phyloP scores from a whole-genome alignment of 2,113 vertebrate genomes.

The Rhea americana region DNA sequence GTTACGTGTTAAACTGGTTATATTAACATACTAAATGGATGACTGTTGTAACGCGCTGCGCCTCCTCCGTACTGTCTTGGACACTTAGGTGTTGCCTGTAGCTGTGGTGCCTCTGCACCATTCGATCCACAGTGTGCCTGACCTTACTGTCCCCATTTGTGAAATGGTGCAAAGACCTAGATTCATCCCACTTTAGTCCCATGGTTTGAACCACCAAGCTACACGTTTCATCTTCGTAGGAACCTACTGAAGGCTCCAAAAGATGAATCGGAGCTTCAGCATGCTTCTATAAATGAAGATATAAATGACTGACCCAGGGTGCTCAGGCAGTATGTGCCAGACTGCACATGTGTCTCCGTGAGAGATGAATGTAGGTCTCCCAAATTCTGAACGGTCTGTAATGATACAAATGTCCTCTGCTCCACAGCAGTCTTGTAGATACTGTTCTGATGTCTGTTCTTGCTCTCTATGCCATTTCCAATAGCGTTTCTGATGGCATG shows the following conservation, averaged over 20 bases:
- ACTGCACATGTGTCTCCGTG: not conserved
- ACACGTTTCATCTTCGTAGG: not conserved
- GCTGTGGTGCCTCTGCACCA: not conserved
- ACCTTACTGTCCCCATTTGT: not conserved
- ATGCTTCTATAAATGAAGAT: not conserved
- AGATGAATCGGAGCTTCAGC: not conserved
- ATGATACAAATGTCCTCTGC: not conserved
- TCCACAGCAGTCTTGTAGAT: accelerated
- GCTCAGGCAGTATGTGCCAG: not conserved
- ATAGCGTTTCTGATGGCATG: not conserved
- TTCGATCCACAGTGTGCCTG: not conserved
- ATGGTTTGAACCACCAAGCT: not conserved
- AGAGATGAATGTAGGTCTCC: not conserved
- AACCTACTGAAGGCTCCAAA: not conserved
- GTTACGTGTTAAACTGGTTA: not conserved
- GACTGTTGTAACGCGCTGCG: not conserved
- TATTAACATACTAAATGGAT: not conserved
- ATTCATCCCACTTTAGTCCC: not conserved
- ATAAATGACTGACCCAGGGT: not conserved
- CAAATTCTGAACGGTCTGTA: not conserved
- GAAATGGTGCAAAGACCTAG: not conserved
- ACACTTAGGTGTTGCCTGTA: not conserved
- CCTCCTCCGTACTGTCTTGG: not conserved
- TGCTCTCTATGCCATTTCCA: not conserved
- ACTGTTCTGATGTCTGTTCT: not conserved